Base-by-base conservation (phyloP, 1,140 invertebrate genomes). In the Akabosia matsudoensis region DNA sequence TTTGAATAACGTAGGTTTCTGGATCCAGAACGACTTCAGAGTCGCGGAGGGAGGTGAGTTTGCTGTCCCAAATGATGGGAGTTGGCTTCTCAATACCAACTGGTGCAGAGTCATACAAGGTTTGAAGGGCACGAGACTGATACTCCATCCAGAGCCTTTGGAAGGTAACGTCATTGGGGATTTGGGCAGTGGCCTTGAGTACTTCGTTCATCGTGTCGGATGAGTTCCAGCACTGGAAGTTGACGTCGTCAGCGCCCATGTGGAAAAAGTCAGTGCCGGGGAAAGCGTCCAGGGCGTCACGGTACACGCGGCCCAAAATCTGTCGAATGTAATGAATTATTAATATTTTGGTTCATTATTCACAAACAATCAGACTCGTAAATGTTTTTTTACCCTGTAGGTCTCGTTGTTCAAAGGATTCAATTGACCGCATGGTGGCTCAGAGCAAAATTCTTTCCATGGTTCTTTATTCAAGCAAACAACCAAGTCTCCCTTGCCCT, bases 181-280 rank as follows among this genome's bases (percentile, higher is more conserved):
- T 81, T 78, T 81, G 80, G 24, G 80, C 77, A n/a, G 80, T 81
- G 28, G 80, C 80, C 34, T 79, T 79, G 1, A 81, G 67, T 13
- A 81, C 80, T 54, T 81, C 80, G 33, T 81, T 87, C 80, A 95
- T 91, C 14, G 85, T 84, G 7, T 84, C 82, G 0, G 90, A 91
- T 1, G 89, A 88, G 82, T 92, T 93, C 93, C 93, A 96, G 82
- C 93, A 95, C 33, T 86, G 85, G 24, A 90, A 85, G 64, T 88
- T 90, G 0, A 93, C 92, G 82, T 96, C 93, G 82, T 95, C 93
- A 0, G 93, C 93, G 30, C 93, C 93, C 92, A 95, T 94, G 81
- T 96, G 93, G 84, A 95, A 95, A 0, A 95, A 86, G 82, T 93
- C 92, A 0, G 92, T 88, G 28, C 74, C 76, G 14, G 56, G 26